Base-by-base conservation (phyloP, 35 echinoderm and acorn worm species). In the Ophioderma brevispina region DNA sequence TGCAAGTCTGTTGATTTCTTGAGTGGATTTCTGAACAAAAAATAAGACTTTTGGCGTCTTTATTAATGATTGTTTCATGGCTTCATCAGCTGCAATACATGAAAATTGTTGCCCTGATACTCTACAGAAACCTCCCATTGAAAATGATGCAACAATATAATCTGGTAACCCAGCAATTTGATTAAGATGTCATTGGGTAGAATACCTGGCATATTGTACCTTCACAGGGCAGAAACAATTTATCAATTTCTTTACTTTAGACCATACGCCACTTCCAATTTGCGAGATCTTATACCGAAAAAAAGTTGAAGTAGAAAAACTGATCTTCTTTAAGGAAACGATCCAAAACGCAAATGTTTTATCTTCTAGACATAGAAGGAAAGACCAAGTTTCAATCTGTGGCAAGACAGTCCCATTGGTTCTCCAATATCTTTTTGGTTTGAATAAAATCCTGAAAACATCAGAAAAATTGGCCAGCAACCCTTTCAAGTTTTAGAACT, bases 161-260 rank as follows among this genome's bases (percentile, higher is more conserved):
- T 80, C 28, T 17, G 93, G 93, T 18, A 91, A 75, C 63, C 59
- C 77, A n/a, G 38, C 64, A 95, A n/a, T 91, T 0, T 76, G n/a
- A 52, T 52, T 82, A n/a, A 95, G 64, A 79, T 95, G 93, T 35
- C 42, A 31, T n/a, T n/a, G 10, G 93, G 93, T 82, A 95, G 55
- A n/a, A 28, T 83, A 56, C 37, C n/a, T 87, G 0, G 79, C 80
- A 82, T 95, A 95, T 87, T 90, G 23, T 84, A 40, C 18, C 93
- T 34, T 95, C 94, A 84, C 43, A 95, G 0, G 94, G 84, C 88
- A 88, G 89, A 70, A 91, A 95, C 30, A 91, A 39, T 36, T 77
- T 49, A 36, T 4, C 70, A 31, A 95, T 95, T 14, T 64, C 76
- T 55, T 92, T 92, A 1, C 91, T 56, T n/a, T 89, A 84, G 77